A percentile compares a stretch with the other conserved stretches of the same genome.
Evolutionary conservation across 1,140 invertebrate species (phyloP).

Genomic region (Conus ventricosus): DNA sequence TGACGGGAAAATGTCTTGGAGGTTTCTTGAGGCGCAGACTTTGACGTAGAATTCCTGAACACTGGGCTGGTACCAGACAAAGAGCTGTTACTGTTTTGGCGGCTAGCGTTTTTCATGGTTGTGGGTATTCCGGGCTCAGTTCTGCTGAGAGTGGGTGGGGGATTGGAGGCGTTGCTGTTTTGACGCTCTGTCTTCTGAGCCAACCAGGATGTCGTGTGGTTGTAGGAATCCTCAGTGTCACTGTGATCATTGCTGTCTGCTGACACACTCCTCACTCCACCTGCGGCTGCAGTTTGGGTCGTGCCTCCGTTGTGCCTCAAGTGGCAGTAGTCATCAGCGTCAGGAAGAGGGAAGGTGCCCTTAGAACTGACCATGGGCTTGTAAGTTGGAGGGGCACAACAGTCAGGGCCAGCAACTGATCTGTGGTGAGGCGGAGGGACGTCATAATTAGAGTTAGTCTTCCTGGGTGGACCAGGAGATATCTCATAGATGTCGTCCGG

Average conservation of each 20-base stretch:
- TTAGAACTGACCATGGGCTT: no score
- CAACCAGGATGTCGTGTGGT: background rate
- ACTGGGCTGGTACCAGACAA: background rate
- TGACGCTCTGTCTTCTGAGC: background rate
- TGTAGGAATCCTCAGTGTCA: background rate
- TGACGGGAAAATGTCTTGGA: background rate
- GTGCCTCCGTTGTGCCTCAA: background rate
- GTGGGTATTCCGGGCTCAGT: background rate
- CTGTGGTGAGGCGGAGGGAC: background rate
- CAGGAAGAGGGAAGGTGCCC: no score
- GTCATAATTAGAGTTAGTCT: background rate
- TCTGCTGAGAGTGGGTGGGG: background rate
- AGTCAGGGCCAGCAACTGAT: no score
- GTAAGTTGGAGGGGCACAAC: no score
- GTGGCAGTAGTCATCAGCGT: background rate
- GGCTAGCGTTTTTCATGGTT: background rate
- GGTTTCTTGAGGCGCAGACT: background rate
- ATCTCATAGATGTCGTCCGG: background rate
- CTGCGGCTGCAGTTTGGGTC: background rate
- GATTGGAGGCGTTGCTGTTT: background rate
- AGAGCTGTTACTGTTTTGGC: background rate
- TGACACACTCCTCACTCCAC: background rate
- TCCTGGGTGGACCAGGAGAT: background rate
- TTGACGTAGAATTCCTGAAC: background rate
- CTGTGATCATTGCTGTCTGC: background rate